Evolutionary conservation across 2,113 vertebrate genomes (phyloP).

Genomic region (Pantherophis guttatus): DNA sequence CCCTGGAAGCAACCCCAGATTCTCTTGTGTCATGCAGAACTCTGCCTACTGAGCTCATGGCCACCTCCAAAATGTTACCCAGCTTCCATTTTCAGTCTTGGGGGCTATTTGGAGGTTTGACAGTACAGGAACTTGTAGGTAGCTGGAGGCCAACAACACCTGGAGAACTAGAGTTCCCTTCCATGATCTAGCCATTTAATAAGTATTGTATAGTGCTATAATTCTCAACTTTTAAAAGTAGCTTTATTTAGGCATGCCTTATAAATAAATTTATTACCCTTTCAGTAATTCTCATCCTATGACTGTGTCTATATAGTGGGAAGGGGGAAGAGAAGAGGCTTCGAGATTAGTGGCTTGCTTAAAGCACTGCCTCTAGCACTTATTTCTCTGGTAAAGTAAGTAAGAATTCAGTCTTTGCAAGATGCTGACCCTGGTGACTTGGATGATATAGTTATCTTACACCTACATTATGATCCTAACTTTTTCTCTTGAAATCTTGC

Average conservation of each 20-base stretch:
- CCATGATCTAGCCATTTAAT: background rate
- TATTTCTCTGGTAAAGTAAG: background rate
- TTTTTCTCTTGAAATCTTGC: background rate
- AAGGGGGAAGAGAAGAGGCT: background rate
- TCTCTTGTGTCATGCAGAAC: background rate
- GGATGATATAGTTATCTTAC: background rate
- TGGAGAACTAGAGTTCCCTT: background rate
- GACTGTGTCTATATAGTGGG: background rate
- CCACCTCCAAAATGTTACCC: background rate
- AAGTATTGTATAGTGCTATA: background rate
- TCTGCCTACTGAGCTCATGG: too few species aligned
- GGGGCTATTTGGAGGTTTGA: background rate
- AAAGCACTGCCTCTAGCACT: background rate
- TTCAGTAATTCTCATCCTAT: background rate
- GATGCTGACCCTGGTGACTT: background rate
- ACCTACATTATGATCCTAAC: background rate
- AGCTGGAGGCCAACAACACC: background rate
- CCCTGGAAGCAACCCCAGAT: background rate
- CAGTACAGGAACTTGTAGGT: background rate
- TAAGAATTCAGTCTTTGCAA: background rate
- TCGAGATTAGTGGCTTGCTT: background rate
- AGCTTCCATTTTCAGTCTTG: background rate
- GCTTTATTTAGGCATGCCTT: background rate
- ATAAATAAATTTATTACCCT: background rate
- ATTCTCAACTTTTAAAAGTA: background rate